Conservation (phyloP, 2,888 invertebrate genomes). For the Dryobota labecula region DNA sequence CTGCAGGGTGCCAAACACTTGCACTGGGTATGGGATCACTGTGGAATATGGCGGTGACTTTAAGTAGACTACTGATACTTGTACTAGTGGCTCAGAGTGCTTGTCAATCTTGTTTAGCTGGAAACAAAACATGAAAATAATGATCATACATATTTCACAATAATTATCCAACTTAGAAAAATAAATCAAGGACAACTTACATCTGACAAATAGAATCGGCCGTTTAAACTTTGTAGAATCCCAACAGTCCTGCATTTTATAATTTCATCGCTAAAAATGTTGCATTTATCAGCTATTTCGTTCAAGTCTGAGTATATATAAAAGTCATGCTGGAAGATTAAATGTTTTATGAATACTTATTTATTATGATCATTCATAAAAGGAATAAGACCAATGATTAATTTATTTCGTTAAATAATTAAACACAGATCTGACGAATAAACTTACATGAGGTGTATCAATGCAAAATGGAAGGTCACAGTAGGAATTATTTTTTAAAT, state of each 20-base stretch:
- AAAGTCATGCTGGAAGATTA: slow-evolving; percentile 76
- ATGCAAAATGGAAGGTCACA: slow-evolving; percentile 71
- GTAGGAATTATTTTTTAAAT: slow-evolving; percentile 69
- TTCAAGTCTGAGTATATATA: slow-evolving; percentile 73
- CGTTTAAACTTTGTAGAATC: slow-evolving; percentile 77
- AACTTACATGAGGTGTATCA: slow-evolving; percentile 73
- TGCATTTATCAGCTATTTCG: slow-evolving; percentile 69
- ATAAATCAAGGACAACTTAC: slow-evolving; percentile 69
- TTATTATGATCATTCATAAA: no score
- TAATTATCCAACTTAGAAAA: background rate
- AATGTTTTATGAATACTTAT: background rate
- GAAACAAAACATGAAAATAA: slow-evolving; percentile 44
- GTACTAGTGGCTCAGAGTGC: slow-evolving; percentile 63
- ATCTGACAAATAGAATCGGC: slow-evolving; percentile 77
- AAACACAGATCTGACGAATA: background rate
- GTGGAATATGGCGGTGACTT: slow-evolving; percentile 70
- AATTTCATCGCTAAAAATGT: slow-evolving; percentile 63
- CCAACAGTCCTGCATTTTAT: slow-evolving; percentile 80
- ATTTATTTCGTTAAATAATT: no score
- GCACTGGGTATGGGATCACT: slow-evolving; percentile 79
- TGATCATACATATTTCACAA: background rate
- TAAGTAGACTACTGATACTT: slow-evolving; percentile 76
- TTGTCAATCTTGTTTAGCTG: slow-evolving; percentile 70
- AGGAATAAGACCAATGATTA: background rate
- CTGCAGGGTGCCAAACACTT: slow-evolving; percentile 81